Evolutionary conservation across 1,140 invertebrate genomes (phyloP).

Genomic region (Pectinophora gossypiella): DNA sequence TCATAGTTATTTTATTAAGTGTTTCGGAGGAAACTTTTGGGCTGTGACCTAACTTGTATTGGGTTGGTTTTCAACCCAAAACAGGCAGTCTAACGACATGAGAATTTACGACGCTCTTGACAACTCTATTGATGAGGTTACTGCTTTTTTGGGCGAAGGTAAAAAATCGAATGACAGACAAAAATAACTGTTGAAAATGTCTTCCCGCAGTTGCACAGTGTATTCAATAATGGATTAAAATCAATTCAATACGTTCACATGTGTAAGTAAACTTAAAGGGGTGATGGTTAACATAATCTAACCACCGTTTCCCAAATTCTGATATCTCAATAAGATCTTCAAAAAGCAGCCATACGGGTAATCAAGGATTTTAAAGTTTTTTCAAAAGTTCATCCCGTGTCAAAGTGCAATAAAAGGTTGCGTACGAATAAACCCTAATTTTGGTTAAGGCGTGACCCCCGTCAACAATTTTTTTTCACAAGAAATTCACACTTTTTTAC

Average conservation of each 20-base stretch:
- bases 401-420: slow-evolving; percentile 71
- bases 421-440: slow-evolving; percentile 65
- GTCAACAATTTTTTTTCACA: slow-evolving; percentile 61
- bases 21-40: too few relatives aligned
- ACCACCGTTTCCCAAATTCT: slow-evolving; percentile 58
- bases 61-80: too few relatives aligned
- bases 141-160: too few relatives aligned
- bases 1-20: too few relatives aligned
- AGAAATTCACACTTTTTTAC: slow-evolving; percentile 61
- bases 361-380: slow-evolving; percentile 53
- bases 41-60: too few relatives aligned
- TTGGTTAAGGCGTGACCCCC: slow-evolving; percentile 68
- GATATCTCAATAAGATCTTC: slow-evolving; percentile 66
- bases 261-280: slow-evolving; percentile 52
- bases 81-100: too few relatives aligned
- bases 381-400: slow-evolving; percentile 59
- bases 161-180: too few relatives aligned
- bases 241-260: slow-evolving; percentile 48
- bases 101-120: too few relatives aligned
- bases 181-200: background rate
- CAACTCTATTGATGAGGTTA: too few relatives aligned
- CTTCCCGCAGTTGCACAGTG: background rate
- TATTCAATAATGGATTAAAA: slow-evolving; percentile 16
- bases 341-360: slow-evolving; percentile 48
- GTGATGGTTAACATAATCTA: slow-evolving; percentile 46